These are phyloP conservation scores for Hippocampus comes DNA, from an alignment of 2,113 vertebrate genomes.

Conservation along the genomic window DNA sequence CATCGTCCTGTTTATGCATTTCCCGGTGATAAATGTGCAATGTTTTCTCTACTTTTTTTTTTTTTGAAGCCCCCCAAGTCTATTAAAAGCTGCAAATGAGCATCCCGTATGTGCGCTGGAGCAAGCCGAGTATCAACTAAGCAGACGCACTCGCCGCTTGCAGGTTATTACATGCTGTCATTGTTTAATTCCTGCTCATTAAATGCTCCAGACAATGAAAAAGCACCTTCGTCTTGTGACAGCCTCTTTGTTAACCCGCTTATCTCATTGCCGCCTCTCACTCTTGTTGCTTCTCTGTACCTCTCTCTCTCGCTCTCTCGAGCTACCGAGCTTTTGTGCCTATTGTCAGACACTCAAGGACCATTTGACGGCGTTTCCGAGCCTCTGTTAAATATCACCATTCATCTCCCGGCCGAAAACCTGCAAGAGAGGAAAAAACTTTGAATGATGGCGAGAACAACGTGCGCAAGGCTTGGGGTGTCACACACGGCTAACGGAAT, in stretches of 20 bases:
- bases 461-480: slow-evolving; percentile 53
- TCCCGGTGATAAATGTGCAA: neutral
- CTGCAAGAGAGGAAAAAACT: slow-evolving; percentile 15
- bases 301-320: slow-evolving; percentile 20
- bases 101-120: neutral
- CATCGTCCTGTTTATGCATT: neutral
- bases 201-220: slow-evolving; percentile 70
- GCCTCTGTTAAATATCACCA: slow-evolving; percentile 64
- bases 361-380: slow-evolving; percentile 54
- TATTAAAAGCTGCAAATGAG: slow-evolving; percentile 4
- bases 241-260: slow-evolving; percentile 65
- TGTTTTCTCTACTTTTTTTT: neutral
- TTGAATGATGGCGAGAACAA: neutral
- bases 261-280: slow-evolving; percentile 58
- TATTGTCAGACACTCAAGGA: slow-evolving; percentile 67
- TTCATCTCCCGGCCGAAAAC: slow-evolving; percentile 58
- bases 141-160: slow-evolving; percentile 19
- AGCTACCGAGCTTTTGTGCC: slow-evolving; percentile 43
- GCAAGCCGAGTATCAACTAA: slow-evolving; percentile 8
- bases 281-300: slow-evolving; percentile 28
- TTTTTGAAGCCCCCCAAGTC: neutral
- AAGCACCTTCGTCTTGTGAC: slow-evolving; percentile 55
- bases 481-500: slow-evolving; percentile 54
- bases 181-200: slow-evolving; percentile 75
- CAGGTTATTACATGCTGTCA: slow-evolving; percentile 70